Base-by-base conservation (phyloP, 2,888 invertebrate genomes). In the Rhorus exstirpatorius region DNA sequence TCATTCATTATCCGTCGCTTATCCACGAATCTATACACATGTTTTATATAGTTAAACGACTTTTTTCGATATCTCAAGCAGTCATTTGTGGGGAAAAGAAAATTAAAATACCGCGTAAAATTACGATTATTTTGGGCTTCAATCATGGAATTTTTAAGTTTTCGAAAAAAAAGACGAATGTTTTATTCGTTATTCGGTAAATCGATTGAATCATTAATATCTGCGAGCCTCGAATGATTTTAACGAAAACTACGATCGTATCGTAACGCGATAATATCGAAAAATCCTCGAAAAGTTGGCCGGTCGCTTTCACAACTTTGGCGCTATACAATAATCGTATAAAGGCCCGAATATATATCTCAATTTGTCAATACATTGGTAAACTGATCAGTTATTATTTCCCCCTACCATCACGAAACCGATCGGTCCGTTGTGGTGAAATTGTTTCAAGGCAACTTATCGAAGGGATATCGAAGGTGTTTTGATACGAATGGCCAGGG, bases 351-450 rank as follows among this genome's bases (percentile, higher is more conserved):
- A 35, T 17, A 0, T 14, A 67, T 67, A 26, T 24, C 46, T n/a
- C 3, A n/a, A 67, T 44, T 19, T 67, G 41, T 67, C 67, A 51
- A 31, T 67, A 58, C 35, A 8, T 60, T 38, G 60, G 60, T 10
- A 35, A 35, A 17, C 60, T 17, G 35, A n/a, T n/a, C n/a, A n/a
- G n/a, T n/a, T n/a, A n/a, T n/a, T n/a, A n/a, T n/a, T n/a, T n/a
- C n/a, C n/a, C n/a, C n/a, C n/a, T n/a, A n/a, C n/a, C n/a, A n/a
- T n/a, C n/a, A n/a, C n/a, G n/a, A 65, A 26, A 60, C 21, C 58
- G 46, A 78, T 74, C 78, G 31, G 19, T 41, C 21, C 67, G 67
- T 67, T 78, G 74, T 70, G 61, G 21, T 49, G 68, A 81, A 77
- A 77, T 72, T 35, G 68, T 68, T 70, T 74, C 77, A 38, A 46